These are phyloP conservation scores for Drosophila acutilabella DNA, from an alignment of 2,888 invertebrate species.

Conservation along the genomic window DNA sequence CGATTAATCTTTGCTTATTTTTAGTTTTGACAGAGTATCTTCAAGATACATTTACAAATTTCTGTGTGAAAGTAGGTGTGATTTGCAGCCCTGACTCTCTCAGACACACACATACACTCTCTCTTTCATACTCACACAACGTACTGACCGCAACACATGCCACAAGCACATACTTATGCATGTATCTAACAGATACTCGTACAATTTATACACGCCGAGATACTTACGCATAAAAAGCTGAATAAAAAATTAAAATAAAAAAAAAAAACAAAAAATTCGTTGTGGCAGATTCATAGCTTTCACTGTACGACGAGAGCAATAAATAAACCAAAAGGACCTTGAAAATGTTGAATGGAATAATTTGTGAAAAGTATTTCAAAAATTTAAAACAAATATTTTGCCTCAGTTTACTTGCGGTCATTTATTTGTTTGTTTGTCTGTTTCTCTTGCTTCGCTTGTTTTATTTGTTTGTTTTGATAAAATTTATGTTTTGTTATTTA, in stretches of 20 bases:
- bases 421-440: constrained; percentile 31
- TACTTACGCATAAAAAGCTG: constrained; percentile 20
- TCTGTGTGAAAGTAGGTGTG: background rate
- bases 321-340: constrained; percentile 55
- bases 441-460: constrained; percentile 3
- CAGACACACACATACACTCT: background rate
- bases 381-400: constrained; percentile 46
- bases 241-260: background rate
- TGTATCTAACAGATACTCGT: constrained; percentile 28
- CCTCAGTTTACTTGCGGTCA: constrained; percentile 32
- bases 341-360: constrained; percentile 52
- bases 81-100: constrained; percentile 2
- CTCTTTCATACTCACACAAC: background rate
- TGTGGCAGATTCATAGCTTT: constrained; percentile 39
- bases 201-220: constrained; percentile 18
- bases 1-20: too few relatives aligned
- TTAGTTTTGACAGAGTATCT: too few relatives aligned
- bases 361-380: constrained; percentile 49
- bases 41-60: background rate
- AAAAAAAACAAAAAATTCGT: constrained; percentile 10
- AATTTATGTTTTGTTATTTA: constrained; percentile 17
- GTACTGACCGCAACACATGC: constrained; percentile 24
- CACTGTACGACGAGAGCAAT: constrained; percentile 30
- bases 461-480: constrained; percentile 15
- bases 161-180: constrained; percentile 24